phyloP scores from a whole-genome alignment of 2,888 invertebrate genomes.

The Fragum fragum region DNA sequence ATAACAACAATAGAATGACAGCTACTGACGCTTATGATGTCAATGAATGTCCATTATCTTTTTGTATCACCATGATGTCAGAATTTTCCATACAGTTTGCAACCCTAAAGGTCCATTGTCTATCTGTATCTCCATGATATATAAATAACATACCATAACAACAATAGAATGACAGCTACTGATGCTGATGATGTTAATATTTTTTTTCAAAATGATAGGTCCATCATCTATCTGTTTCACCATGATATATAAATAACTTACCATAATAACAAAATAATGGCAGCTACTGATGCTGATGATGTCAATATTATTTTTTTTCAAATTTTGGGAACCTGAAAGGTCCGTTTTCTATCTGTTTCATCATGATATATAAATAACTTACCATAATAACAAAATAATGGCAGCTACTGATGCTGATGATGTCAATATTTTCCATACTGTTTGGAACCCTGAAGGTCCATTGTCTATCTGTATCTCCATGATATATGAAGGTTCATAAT shows the following conservation, averaged over 20 bases:
- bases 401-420: slow-evolving; percentile 65
- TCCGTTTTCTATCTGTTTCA: slow-evolving; percentile 59
- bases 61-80: too few species aligned
- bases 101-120: slow-evolving; percentile 55
- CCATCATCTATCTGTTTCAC: too few species aligned
- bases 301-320: slow-evolving; percentile 59
- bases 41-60: too few species aligned
- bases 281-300: slow-evolving; percentile 62
- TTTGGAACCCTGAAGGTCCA: slow-evolving; percentile 60
- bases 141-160: slow-evolving; percentile 88
- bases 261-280: slow-evolving; percentile 88
- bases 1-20: too few species aligned
- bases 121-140: too few species aligned
- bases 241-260: slow-evolving; percentile 82
- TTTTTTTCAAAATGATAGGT: slow-evolving; percentile 57
- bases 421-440: slow-evolving; percentile 55
- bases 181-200: slow-evolving; percentile 65
- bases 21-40: too few species aligned
- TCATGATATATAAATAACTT: slow-evolving; percentile 69
- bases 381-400: slow-evolving; percentile 89
- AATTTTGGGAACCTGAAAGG: slow-evolving; percentile 59
- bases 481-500: slow-evolving; percentile 66
- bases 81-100: slow-evolving; percentile 54
- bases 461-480: slow-evolving; percentile 64
- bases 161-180: slow-evolving; percentile 84